Conservation (phyloP, 2,113 vertebrate genomes). For the Turnix velox region DNA sequence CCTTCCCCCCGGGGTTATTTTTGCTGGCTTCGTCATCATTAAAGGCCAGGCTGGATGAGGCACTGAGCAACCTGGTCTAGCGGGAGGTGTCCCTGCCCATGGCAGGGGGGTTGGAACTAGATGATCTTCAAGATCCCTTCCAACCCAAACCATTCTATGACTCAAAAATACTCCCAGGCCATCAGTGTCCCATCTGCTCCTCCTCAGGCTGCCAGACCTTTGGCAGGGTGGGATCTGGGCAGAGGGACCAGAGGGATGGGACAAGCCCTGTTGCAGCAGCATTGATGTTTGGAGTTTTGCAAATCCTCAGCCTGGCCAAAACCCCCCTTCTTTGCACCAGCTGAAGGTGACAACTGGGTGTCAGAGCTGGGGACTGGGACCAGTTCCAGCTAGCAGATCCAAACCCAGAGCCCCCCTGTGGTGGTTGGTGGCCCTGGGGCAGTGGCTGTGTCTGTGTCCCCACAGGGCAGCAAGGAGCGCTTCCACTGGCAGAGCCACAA, state of each 20-base stretch:
- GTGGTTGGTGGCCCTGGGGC: fast-evolving
- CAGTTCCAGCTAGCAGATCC: not conserved
- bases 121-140: too few relatives aligned
- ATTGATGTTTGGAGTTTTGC: not conserved
- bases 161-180: fast-evolving
- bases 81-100: too few relatives aligned
- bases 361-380: fast-evolving
- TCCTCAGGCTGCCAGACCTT: fast-evolving
- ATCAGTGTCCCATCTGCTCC: not conserved
- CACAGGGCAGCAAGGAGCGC: slow-evolving; percentile 86
- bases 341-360: fast-evolving
- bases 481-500: slow-evolving; percentile 99
- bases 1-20: not conserved
- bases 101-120: too few relatives aligned
- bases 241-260: not conserved
- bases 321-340: not conserved
- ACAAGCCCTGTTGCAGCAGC: not conserved
- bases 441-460: not conserved
- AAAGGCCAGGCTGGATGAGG: too few relatives aligned
- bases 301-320: not conserved
- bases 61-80: too few relatives aligned
- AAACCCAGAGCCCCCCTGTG: not conserved
- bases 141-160: too few relatives aligned
- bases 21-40: too few relatives aligned
- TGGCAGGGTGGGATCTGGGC: fast-evolving